Evolutionary conservation across 2,113 vertebrate species (phyloP).

Genomic region (Cnemophilus loriae): DNA sequence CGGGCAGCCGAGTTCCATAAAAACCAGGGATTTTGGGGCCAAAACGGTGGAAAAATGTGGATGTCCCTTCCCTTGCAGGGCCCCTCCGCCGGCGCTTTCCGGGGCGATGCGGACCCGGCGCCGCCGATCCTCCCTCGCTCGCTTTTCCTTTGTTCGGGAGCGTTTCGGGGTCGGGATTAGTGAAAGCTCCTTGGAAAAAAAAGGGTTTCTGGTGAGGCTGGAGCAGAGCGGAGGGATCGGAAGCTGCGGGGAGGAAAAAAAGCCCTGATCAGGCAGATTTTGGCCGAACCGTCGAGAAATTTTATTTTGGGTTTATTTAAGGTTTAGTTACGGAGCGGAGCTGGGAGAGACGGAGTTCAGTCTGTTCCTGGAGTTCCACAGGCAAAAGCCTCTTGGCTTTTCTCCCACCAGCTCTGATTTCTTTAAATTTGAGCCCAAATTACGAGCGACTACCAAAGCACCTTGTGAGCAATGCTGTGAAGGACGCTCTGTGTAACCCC

Average conservation of each 20-base stretch:
- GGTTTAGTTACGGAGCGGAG: rapidly evolving
- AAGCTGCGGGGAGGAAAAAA: background rate
- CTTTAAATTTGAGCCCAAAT: background rate
- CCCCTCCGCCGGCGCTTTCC: background rate
- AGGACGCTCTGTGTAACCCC: background rate
- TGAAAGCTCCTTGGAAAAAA: background rate
- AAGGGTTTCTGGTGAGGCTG: background rate
- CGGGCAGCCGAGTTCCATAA: rapidly evolving
- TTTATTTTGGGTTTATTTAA: background rate
- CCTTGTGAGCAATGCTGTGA: rapidly evolving
- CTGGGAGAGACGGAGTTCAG: rapidly evolving
- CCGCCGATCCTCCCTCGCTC: background rate
- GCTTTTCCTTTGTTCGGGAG: background rate
- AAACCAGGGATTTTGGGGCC: background rate
- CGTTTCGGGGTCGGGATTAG: background rate
- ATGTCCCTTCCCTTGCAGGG: background rate
- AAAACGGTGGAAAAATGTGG: rapidly evolving
- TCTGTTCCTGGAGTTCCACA: rapidly evolving
- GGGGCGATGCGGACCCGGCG: background rate
- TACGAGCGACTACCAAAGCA: rapidly evolving
- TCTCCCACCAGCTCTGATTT: background rate
- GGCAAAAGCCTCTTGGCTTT: background rate
- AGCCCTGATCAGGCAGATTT: background rate
- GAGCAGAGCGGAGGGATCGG: background rate
- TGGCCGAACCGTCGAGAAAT: rapidly evolving